These are phyloP conservation scores for Zaprionus bogoriensis DNA, from an alignment of 2,888 invertebrate species.

Conservation along the genomic window DNA sequence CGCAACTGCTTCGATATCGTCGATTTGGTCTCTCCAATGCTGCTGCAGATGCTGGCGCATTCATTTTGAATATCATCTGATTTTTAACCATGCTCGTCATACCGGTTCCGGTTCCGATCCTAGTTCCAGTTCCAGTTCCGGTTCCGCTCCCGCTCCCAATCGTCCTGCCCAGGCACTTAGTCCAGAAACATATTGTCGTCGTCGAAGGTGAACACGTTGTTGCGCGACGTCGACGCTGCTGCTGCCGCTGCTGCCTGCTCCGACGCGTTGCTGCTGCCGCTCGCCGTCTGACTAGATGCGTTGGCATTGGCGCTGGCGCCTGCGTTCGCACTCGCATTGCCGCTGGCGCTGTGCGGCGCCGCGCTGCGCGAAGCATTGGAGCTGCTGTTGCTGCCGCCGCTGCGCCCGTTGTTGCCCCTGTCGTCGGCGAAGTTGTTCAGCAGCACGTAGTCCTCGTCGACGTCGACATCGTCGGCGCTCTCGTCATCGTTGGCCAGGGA, in stretches of 20 bases:
- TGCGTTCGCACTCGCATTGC: constrained; percentile 2
- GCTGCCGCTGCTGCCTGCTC: constrained; percentile 17
- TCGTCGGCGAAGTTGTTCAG: constrained; percentile 63
- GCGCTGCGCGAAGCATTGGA: constrained; percentile 15
- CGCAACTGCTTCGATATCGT: constrained; percentile 45
- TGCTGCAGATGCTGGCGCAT: constrained; percentile 31
- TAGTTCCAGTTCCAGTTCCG: too few relatives aligned
- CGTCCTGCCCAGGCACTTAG: constrained; percentile 46
- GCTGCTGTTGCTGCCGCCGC: constrained; percentile 10
- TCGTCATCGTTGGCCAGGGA: constrained; percentile 77
- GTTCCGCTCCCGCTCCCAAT: too few relatives aligned
- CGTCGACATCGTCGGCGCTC: constrained; percentile 66
- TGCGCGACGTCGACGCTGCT: constrained; percentile 37
- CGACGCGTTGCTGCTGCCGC: constrained; percentile 6
- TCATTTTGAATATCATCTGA: constrained; percentile 69
- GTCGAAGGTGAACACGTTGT: constrained; percentile 80
- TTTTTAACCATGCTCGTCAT: constrained; percentile 20
- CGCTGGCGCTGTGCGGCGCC: too few relatives aligned
- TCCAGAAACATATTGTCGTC: constrained; percentile 82
- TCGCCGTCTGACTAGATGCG: constrained; percentile 46
- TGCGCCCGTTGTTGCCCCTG: constrained; percentile 15
- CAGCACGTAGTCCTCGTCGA: constrained; percentile 49
- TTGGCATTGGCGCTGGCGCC: constrained; percentile 16
- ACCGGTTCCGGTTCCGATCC: not conserved
- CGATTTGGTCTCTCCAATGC: too few relatives aligned